Evolutionary conservation across 2,888 invertebrate genomes (phyloP).

Genomic region (Eupsilia transversa): DNA sequence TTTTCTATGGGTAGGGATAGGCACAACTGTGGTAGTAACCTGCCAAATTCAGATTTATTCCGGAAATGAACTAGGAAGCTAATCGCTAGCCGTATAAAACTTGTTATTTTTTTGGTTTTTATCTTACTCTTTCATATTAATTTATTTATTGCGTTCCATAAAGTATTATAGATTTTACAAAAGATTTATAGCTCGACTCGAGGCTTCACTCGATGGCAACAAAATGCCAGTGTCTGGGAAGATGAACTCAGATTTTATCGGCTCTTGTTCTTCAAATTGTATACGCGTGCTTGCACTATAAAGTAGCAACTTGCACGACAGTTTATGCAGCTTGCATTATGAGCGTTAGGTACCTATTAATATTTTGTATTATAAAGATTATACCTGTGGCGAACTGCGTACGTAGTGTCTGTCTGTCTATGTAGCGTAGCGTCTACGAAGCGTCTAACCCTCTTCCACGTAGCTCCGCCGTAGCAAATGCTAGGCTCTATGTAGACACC

Average conservation of each 20-base stretch:
- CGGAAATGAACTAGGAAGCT: too few relatives aligned
- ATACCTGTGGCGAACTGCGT: too few relatives aligned
- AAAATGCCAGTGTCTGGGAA: slow-evolving; percentile 5
- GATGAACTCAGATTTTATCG: neutral
- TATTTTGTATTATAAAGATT: neutral
- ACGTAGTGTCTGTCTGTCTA: neutral
- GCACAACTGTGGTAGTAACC: neutral
- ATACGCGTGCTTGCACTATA: neutral
- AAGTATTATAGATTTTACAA: too few relatives aligned
- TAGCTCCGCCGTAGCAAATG: neutral
- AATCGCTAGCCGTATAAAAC: neutral
- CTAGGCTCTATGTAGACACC: too few relatives aligned
- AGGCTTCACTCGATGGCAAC: neutral
- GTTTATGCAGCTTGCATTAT: neutral
- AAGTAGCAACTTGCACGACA: slow-evolving; percentile 7
- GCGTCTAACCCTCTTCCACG: neutral
- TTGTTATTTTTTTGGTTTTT: neutral
- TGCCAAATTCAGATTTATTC: neutral
- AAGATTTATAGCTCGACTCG: too few relatives aligned
- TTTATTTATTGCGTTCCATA: too few relatives aligned
- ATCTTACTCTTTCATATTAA: neutral
- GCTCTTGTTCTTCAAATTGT: neutral
- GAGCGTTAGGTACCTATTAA: neutral
- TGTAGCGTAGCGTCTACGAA: neutral
- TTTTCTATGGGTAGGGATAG: neutral